Conservation (phyloP, 2,113 vertebrate species). For the Neoarius graeffei region DNA sequence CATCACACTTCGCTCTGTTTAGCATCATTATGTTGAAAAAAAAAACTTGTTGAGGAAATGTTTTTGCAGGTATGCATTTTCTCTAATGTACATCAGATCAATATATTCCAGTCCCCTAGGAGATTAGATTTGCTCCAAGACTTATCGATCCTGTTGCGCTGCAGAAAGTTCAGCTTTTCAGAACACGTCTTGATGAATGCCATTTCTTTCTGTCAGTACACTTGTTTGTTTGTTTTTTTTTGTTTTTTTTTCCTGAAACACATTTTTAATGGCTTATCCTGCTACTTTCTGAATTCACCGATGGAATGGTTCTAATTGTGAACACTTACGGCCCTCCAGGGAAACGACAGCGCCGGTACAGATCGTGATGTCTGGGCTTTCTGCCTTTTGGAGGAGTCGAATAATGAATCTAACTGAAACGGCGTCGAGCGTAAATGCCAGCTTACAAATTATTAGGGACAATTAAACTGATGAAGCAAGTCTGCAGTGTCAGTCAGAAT, state of each 20-base stretch:
- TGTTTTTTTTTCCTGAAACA: background rate
- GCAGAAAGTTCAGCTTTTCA: constrained; percentile 33
- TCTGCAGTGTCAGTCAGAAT: background rate
- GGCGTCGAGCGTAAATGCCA: constrained; percentile 35
- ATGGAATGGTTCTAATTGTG: constrained; percentile 33
- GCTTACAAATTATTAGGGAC: constrained; percentile 37
- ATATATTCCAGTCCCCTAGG: constrained; percentile 32
- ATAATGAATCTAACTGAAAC: constrained; percentile 36
- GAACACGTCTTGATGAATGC: constrained; percentile 19
- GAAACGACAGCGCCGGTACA: background rate
- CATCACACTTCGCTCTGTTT: background rate
- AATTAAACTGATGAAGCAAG: constrained; percentile 44
- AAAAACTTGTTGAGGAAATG: background rate
- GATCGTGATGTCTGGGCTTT: constrained; percentile 26
- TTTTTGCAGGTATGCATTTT: constrained; percentile 3
- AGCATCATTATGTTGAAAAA: background rate
- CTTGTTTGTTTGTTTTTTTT: background rate
- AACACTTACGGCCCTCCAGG: background rate
- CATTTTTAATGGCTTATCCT: background rate
- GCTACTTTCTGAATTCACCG: constrained; percentile 13
- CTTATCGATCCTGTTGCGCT: constrained; percentile 31
- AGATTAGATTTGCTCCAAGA: constrained; percentile 41
- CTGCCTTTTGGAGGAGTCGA: constrained; percentile 21
- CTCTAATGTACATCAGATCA: constrained; percentile 9
- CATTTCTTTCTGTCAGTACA: background rate